A percentile compares a stretch with the other conserved stretches of the same genome.
Evolutionary conservation across 2,797 vertebrate genomes (phyloP).

Genomic region (Cottoperca gobio): DNA sequence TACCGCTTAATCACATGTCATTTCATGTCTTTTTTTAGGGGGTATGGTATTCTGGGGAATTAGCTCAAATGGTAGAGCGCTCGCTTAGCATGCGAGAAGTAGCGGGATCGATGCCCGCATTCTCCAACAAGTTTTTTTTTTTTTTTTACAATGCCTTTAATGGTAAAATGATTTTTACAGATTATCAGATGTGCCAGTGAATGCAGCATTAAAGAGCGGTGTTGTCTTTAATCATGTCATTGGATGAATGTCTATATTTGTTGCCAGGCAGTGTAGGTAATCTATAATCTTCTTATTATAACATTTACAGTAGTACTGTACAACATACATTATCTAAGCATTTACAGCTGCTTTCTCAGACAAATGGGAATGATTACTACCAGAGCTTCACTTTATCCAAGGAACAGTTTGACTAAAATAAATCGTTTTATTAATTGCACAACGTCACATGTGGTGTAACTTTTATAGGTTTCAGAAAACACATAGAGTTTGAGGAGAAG

Average conservation of each 20-base stretch:
- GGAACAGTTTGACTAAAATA: not conserved
- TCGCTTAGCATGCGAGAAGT: slow-evolving; percentile 68
- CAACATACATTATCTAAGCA: not conserved
- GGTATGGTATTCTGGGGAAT: slow-evolving; percentile 26
- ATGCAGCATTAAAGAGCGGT: not conserved
- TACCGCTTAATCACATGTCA: too few species aligned
- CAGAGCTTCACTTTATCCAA: not conserved
- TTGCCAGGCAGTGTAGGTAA: not conserved
- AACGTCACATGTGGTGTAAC: not conserved
- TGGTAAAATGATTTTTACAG: not conserved
- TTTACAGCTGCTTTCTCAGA: not conserved
- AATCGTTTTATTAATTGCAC: not conserved
- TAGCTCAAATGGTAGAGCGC: too few species aligned
- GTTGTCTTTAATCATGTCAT: not conserved
- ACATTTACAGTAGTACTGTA: not conserved
- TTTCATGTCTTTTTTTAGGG: rapidly evolving
- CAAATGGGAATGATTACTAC: not conserved
- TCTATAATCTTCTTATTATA: not conserved
- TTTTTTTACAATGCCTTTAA: not conserved
- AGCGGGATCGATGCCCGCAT: slow-evolving; percentile 66
- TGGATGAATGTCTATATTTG: not conserved
- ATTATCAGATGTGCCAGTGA: not conserved
- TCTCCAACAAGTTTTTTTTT: slow-evolving; percentile 21
- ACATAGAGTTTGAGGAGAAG: slow-evolving; percentile 9
- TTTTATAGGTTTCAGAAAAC: not conserved